Evolutionary conservation across 2,888 invertebrate genomes (phyloP), one percentile per base, ranked within the genome.

Genomic region (Pegoplata infirma): DNA sequence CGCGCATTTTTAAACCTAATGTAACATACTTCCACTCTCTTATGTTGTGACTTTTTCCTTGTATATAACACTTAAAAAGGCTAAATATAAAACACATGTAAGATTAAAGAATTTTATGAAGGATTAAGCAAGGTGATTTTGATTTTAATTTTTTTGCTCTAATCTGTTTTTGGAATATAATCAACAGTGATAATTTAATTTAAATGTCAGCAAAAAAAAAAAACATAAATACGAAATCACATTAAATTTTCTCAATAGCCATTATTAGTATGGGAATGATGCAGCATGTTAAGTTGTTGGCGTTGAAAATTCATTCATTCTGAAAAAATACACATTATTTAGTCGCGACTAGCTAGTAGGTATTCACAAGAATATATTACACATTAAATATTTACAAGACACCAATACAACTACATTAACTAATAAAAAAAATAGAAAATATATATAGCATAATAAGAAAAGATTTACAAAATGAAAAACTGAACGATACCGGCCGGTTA

Each of bases 1-100:
- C 79, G 79, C 79, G 75, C 79, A 79, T 79, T 78, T 79, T 75
- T 12, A 28, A 51, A 16, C 28, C 14, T 46, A 51, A 19, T 32
- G 21, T 25, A 25, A 66, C 53, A 69, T 44, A 69, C 8, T 59
- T 51, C 12, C 19, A 58, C 68, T 64, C 64, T 66, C 66, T 67
- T 56, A 14, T 46, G 32, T 53, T 61, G 46, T 63, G 53, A 21
- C n/a, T 16, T 32, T 32, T 56, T 72, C 56, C 55, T n/a, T 68
- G 46, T 44, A 59, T 66, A 19, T 49, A 59, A 49, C 10, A 23
- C 3, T n/a, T 4, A 40, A 40, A 40, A 36, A 40, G n/a, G 36
- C 12, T 40, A 14, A 40, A 36, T 36, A 36, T 36, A 36, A 36
- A 40, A 40, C 12, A 40, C 36, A n/a, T 12, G 4, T 36, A 36